Conservation (phyloP, 2,113 vertebrate species). For the Oreochromis niloticus region DNA sequence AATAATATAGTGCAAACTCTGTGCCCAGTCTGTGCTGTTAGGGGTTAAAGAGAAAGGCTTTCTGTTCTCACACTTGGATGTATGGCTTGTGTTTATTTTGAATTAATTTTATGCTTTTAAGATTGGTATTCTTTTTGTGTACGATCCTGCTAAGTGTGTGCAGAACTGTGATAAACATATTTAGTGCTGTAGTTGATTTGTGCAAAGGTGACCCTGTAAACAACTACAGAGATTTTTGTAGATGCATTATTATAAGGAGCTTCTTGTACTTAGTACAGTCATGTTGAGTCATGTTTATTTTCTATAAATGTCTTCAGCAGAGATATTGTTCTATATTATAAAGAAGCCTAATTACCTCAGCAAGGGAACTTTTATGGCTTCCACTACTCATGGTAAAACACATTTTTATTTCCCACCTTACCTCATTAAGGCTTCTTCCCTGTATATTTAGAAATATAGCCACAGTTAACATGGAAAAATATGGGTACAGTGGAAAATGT, state of each 20-base stretch:
- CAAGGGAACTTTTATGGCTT: slow-evolving; percentile 2
- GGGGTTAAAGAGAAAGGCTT: background rate
- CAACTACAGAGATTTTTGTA: background rate
- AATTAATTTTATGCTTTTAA: background rate
- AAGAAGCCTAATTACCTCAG: slow-evolving; percentile 4
- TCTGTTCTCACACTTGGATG: background rate
- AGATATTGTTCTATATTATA: slow-evolving; percentile 2
- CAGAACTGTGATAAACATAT: background rate
- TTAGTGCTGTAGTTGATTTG: background rate
- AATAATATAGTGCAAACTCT: background rate
- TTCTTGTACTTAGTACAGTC: background rate
- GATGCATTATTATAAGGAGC: background rate
- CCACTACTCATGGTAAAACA: slow-evolving; percentile 1
- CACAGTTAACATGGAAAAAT: slow-evolving; percentile 7
- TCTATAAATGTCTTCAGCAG: background rate
- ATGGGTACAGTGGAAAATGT: background rate
- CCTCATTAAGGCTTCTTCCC: slow-evolving; percentile 22
- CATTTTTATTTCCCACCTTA: background rate
- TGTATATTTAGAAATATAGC: background rate
- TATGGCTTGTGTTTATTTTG: background rate
- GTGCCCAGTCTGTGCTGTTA: background rate
- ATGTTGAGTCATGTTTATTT: background rate
- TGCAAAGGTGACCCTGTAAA: background rate
- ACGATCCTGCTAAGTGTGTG: background rate
- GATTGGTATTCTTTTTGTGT: background rate